Conservation (phyloP, 1,140 invertebrate species). For the Heterodera schachtii region DNA sequence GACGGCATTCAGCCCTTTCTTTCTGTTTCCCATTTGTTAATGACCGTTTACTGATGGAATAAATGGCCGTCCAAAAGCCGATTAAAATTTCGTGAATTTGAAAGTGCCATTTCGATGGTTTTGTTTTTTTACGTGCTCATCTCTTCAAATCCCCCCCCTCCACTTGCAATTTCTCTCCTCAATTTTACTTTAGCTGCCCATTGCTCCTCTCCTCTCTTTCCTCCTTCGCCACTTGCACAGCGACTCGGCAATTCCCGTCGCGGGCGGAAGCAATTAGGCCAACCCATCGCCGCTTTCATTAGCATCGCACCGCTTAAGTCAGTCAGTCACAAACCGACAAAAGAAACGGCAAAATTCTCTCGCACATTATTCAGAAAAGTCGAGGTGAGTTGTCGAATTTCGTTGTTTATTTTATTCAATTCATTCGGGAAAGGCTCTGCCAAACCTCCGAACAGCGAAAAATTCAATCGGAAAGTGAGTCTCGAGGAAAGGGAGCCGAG, state of each 20-base stretch:
- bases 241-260: neutral
- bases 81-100: too few species aligned
- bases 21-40: too few species aligned
- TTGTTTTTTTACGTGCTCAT: too few species aligned
- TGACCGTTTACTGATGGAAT: too few species aligned
- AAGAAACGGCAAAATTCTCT: conserved; percentile 25
- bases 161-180: too few species aligned
- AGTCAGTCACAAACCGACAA: neutral
- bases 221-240: too few species aligned
- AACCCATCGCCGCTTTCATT: neutral
- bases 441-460: neutral
- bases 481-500: neutral
- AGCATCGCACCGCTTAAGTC: neutral
- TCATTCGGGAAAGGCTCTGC: conserved; percentile 3
- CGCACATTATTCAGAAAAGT: conserved; percentile 23
- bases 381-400: conserved; percentile 15
- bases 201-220: too few species aligned
- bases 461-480: conserved; percentile 4
- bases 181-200: too few species aligned
- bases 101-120: too few species aligned
- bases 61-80: too few species aligned
- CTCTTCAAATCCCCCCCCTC: too few species aligned
- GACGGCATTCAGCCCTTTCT: too few species aligned
- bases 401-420: conserved; percentile 7
- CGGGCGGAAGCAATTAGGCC: neutral